Base-by-base conservation (phyloP, 2,113 vertebrate genomes). In the Malaclemys terrapin region DNA sequence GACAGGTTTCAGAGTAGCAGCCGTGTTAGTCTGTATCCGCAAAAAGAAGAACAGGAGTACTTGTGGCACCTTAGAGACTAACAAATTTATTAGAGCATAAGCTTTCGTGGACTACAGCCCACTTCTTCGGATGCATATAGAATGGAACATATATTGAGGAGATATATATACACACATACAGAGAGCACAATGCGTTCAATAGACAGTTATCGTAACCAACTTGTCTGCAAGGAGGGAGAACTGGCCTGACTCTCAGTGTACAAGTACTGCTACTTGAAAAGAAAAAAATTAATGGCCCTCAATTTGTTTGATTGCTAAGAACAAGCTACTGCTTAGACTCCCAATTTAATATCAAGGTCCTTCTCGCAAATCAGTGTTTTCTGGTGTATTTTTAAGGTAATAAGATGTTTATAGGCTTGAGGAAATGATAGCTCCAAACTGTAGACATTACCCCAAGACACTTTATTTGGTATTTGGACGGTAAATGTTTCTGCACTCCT, bases 221-320 rank as follows among this genome's bases (percentile, higher is more conserved):
- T 57, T 80, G 78, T 80, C 59, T 20, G 50, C 86, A 80, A 78
- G 53, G 57, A 88, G 93, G 35, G 85, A 24, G 50, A 52, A 10
- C 10, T 57, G 50, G 27, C 22, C 62, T 52, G 7, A 52, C 72
- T 84, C 65, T 72, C 84, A 53, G 49, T 42, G 20, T 10, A 4
- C 22, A 25, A 10, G 57, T 3, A 24, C 57, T 49, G 1, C 8
- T 62, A 12, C 65, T 42, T 52, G 31, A 82, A 85, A 56, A 47
- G 31, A 69, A 84, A 84, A 90, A 89, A 90, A 96, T 96, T 84
- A 92, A 85, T 96, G 87, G 80, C 88, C 82, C 54, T 54, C 84
- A 38, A 49, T 76, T 90, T 75, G 35, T 84, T 89, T 93, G 89
- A 82, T 80, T 75, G 88, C 80, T 25, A 13, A 81, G 87, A 84